These are phyloP conservation scores for Phrynocephalus forsythii DNA, from an alignment of 2,797 vertebrate species.

Conservation along the genomic window DNA sequence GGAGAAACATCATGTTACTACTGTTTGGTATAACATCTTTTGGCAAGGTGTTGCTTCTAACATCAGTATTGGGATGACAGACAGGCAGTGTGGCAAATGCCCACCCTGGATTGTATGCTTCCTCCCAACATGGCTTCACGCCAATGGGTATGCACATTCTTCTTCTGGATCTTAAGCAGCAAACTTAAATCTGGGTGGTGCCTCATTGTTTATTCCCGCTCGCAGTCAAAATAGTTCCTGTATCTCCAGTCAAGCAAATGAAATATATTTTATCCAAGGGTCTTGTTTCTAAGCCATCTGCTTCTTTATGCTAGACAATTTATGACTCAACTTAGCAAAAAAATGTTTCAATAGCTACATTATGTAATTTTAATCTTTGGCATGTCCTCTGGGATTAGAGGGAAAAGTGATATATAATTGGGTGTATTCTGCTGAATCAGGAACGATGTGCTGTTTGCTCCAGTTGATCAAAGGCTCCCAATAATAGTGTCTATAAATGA, in stretches of 20 bases:
- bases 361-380: slow-evolving; percentile 31
- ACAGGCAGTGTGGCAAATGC: neutral
- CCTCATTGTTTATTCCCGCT: neutral
- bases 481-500: neutral
- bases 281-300: slow-evolving; percentile 10
- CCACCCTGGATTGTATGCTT: neutral
- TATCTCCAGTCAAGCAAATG: neutral
- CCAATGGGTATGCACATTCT: neutral
- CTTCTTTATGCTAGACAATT: neutral
- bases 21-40: neutral
- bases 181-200: neutral
- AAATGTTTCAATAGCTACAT: neutral
- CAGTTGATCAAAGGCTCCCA: neutral
- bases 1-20: neutral
- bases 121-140: neutral
- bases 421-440: slow-evolving; percentile 10
- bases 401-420: slow-evolving; percentile 14
- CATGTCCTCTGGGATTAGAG: slow-evolving; percentile 5
- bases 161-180: neutral
- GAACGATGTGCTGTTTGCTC: slow-evolving; percentile 19
- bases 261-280: neutral
- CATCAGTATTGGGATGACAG: neutral
- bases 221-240: neutral
- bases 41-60: neutral
- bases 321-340: slow-evolving; percentile 6